A percentile compares a stretch with the other conserved stretches of the same genome.
Conservation (phyloP, 2,888 invertebrate species). For the Tetanocera ferruginea region DNA sequence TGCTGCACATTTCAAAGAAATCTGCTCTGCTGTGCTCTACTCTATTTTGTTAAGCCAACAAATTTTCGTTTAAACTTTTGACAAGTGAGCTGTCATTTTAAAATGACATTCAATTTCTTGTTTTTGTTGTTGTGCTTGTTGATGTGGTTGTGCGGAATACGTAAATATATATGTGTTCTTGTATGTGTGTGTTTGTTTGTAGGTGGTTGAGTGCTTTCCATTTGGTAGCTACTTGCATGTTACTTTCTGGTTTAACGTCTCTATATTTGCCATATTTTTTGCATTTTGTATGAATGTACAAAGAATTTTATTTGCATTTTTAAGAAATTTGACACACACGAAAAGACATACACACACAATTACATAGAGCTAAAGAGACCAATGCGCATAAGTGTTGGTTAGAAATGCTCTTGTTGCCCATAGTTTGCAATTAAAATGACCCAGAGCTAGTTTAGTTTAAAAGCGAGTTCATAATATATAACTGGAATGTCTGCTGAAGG, state of each 20-base stretch:
- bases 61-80: conserved; percentile 9
- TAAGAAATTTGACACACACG: background rate
- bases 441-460: no score
- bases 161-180: no score
- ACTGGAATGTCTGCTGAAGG: no score
- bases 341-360: background rate
- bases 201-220: no score
- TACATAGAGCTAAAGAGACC: no score
- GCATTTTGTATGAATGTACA: background rate
- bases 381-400: no score
- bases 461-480: no score
- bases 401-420: no score
- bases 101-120: conserved; percentile 15
- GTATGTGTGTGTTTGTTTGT: no score
- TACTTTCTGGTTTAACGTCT: no score
- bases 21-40: background rate
- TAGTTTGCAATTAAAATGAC: no score
- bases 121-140: background rate
- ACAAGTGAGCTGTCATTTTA: conserved; percentile 16
- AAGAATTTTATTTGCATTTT: background rate
- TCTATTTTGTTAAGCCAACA: background rate
- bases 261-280: background rate
- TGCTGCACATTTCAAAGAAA: background rate
- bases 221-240: background rate
- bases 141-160: no score